Base-by-base conservation (phyloP, 37 sponge, comb jelly and placozoan species). In the Cladorhizidae sp. region DNA sequence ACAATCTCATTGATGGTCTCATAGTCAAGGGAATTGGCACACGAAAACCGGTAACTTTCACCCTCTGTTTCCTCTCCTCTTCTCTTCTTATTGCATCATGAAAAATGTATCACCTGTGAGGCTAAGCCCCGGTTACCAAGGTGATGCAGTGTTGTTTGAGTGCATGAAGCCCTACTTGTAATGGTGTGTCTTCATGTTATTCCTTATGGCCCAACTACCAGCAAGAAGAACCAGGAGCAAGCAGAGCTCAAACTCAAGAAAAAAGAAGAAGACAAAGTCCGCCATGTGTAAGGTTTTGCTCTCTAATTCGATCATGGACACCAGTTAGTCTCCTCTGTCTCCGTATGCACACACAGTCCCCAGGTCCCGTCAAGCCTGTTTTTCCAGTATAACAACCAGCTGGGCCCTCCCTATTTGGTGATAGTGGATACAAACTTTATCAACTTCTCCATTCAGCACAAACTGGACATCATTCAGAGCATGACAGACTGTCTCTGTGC, bases 401-500 rank as follows among this genome's bases (percentile, higher is more conserved):
- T 98, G 11, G 98, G 98, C 18, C 98, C 98, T 40, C 98, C 98
- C 8, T 98, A 93, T 67, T 89, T 91, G 36, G 70, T 98, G 41
- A 72, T 98, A 35, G 92, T 98, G 29, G 98, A 98, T 72, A 98
- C 98, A 22, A 98, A 98, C 72, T 98, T 98, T 73, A 91, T 98
- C 57, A 98, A 98, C 85, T 98, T 98, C 80, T 93, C 96, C 32
- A 98, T 98, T 40, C 75, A 95, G 70, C 95, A 98, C 84, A 98
- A 98, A 79, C 88, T 98, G 76, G 98, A 98, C 85, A 82, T 98
- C 25, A 63, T 93, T 3, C 86, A 93, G 67, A 86, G 94, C 31
- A 95, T 98, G 96, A 88, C 93, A 87, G 98, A 95, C 84, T 95
- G 96, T 85, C 84, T 98, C 26, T 98, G 89, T 81, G 98, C 98